These are phyloP conservation scores for Drosophila ironensis DNA, from an alignment of 1,140 invertebrate genomes.

Conservation along the genomic window DNA sequence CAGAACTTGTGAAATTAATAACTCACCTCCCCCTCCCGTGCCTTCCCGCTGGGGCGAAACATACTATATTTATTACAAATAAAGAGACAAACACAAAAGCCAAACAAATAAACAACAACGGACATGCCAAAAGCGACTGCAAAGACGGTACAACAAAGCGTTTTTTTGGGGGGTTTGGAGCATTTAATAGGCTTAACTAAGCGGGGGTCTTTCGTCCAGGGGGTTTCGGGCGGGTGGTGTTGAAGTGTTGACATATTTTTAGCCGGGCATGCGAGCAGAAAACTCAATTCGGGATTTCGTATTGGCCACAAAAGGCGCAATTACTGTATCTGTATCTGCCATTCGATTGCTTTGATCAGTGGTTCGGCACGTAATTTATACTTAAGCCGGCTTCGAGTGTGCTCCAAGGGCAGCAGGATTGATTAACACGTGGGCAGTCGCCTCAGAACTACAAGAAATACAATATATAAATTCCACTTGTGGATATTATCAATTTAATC, in stretches of 20 bases:
- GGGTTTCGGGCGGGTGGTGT: not conserved
- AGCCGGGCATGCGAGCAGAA: slow-evolving; percentile 48
- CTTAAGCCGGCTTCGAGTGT: slow-evolving; percentile 19
- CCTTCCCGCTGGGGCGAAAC: slow-evolving; percentile 25
- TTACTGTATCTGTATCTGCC: slow-evolving; percentile 21
- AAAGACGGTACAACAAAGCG: slow-evolving; percentile 68
- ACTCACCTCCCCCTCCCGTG: slow-evolving; percentile 23
- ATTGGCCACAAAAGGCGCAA: slow-evolving; percentile 2
- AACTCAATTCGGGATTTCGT: slow-evolving; percentile 39
- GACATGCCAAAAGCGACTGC: slow-evolving; percentile 39
- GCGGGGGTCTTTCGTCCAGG: not conserved
- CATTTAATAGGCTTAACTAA: slow-evolving; percentile 79
- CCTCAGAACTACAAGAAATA: not conserved
- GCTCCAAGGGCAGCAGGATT: not conserved
- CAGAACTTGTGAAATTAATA: slow-evolving; percentile 75
- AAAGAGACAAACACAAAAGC: slow-evolving; percentile 77
- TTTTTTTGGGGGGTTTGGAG: slow-evolving; percentile 57
- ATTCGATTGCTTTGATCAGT: slow-evolving; percentile 34
- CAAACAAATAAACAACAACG: slow-evolving; percentile 74
- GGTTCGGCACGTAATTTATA: slow-evolving; percentile 6
- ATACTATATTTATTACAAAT: slow-evolving; percentile 80
- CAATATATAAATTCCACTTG: too few relatives aligned
- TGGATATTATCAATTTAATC: too few relatives aligned
- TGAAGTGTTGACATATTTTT: slow-evolving; percentile 70
- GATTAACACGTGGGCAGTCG: slow-evolving; percentile 24